Evolutionary conservation across 2,113 vertebrate species (phyloP).

Genomic region (Podarcis raffonei): DNA sequence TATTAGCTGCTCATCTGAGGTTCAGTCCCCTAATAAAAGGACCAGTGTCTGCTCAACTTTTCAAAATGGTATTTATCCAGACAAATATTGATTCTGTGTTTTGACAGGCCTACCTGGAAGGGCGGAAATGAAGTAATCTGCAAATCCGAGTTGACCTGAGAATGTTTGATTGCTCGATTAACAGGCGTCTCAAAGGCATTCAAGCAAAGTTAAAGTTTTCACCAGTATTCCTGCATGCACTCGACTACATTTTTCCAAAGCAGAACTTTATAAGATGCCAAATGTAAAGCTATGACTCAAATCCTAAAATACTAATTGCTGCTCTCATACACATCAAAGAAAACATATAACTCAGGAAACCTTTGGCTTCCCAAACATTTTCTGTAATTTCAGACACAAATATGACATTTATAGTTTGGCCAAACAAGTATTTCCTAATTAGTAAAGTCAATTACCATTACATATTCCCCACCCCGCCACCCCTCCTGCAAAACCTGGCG

Average conservation of each 20-base stretch:
- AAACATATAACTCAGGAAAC: background rate
- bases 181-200: background rate
- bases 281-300: constrained; percentile 45
- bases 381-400: constrained; percentile 21
- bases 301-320: constrained; percentile 27
- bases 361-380: constrained; percentile 9
- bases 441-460: constrained; percentile 37
- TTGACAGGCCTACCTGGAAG: background rate
- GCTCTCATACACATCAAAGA: constrained; percentile 22
- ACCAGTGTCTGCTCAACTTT: background rate
- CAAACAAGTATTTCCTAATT: background rate
- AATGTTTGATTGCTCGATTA: background rate
- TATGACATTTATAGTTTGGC: constrained; percentile 13
- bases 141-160: background rate
- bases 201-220: constrained; percentile 1
- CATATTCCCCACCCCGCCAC: constrained; percentile 5
- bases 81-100: background rate
- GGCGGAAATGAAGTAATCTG: background rate
- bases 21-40: background rate
- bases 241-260: constrained; percentile 14
- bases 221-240: background rate
- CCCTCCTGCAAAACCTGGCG: background rate
- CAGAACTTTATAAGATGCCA: constrained; percentile 10
- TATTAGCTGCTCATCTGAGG: background rate
- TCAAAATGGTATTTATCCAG: background rate